Base-by-base conservation (phyloP, 1,140 invertebrate genomes). In the Coptotermes formosanus region DNA sequence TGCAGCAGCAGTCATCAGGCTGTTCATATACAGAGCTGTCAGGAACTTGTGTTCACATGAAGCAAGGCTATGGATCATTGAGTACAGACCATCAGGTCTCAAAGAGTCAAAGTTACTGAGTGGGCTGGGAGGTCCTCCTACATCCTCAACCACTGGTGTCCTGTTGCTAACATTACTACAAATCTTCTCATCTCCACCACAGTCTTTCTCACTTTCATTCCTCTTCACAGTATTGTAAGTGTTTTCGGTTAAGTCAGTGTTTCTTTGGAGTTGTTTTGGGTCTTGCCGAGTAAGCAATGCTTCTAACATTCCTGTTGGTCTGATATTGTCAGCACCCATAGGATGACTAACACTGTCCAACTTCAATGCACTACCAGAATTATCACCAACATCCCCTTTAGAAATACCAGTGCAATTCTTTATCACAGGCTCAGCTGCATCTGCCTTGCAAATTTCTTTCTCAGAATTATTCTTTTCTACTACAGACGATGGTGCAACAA, bases 11-110 rank as follows among this genome's bases (percentile, higher is more conserved):
- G 84, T 86, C 86, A 92, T 90, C 38, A 94, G 88, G 83, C 93
- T 93, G 88, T 93, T 93, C 92, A 94, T 92, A 89, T 94, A 94
- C 88, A 94, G 91, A 4, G 93, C 92, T 9, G 92, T 92, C 30
- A 94, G 89, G 86, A 94, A 92, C 88, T 93, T 93, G 86, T 93
- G 92, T 89, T 94, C 93, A 59, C 90, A 89, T 21, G 89, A 88
- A 32, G 91, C 91, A 86, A 92, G 88, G 86, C 88, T 88, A 44
- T 91, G 90, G 30, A 91, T 90, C 86, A 92, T 91, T 32, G 89
- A 89, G 32, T 89, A 90, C 38, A 90, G 85, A 48, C 87, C 89
- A 23, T 86, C 82, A 23, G 45, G 82, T 64, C 48, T 64, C 48
- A 85, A 64, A 11, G 85, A 64, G 25, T 64, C 59, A 64, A 38